These are phyloP conservation scores for Cantharis nigra DNA, from an alignment of 2,888 invertebrate species.

Conservation along the genomic window DNA sequence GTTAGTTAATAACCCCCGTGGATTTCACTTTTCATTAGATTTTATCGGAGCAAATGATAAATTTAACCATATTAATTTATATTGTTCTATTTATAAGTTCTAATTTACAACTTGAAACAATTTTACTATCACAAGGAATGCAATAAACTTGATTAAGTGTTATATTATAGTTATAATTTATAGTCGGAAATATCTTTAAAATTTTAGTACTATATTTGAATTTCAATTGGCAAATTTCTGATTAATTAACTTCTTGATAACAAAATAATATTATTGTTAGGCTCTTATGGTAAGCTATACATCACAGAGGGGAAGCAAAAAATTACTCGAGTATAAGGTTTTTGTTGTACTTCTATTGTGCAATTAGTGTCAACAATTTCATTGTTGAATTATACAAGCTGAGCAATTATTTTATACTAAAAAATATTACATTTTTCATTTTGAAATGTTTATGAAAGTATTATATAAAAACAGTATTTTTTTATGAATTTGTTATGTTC, in stretches of 20 bases:
- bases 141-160: background rate
- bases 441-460: background rate
- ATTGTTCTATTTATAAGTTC: background rate
- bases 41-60: background rate
- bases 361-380: background rate
- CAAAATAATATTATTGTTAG: background rate
- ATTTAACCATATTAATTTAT: background rate
- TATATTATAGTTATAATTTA: background rate
- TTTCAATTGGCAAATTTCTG: conserved; percentile 2
- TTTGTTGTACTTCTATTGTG: background rate
- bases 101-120: background rate
- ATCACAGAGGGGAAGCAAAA: background rate
- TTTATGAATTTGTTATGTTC: background rate
- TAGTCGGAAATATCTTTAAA: background rate
- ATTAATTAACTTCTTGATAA: conserved; percentile 2
- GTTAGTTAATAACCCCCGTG: background rate
- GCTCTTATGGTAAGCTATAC: background rate
- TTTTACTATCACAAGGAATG: background rate
- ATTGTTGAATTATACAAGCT: background rate
- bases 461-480: background rate
- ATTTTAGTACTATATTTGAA: background rate
- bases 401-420: background rate
- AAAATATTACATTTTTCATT: background rate
- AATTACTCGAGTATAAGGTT: background rate
- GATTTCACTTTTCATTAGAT: background rate